Percentiles rank a stretch among this genome's conserved stretches.
These are phyloP conservation scores for Vireo altiloquus DNA, from an alignment of 2,113 vertebrate species.

Conservation along the genomic window DNA sequence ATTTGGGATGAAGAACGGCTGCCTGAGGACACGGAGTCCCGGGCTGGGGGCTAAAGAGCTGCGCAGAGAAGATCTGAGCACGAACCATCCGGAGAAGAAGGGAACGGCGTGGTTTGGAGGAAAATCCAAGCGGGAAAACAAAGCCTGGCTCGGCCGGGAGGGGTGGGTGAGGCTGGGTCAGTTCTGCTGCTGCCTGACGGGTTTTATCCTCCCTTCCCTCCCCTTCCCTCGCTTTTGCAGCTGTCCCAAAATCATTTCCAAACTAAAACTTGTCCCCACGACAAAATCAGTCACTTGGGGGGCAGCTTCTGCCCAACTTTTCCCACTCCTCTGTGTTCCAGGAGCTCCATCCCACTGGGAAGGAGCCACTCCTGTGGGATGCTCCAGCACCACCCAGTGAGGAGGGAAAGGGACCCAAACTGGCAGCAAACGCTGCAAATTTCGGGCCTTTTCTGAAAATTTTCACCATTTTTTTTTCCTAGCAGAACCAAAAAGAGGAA, in stretches of 20 bases:
- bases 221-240: neutral
- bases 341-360: fast-evolving
- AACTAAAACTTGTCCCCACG: neutral
- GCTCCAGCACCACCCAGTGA: fast-evolving
- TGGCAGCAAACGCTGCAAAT: neutral
- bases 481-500: neutral
- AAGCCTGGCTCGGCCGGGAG: neutral
- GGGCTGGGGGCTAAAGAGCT: neutral
- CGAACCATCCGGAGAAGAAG: too few relatives aligned
- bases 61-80: neutral
- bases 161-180: neutral
- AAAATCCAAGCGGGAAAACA: neutral
- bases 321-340: neutral
- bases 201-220: neutral
- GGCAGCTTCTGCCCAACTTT: neutral
- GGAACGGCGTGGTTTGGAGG: neutral
- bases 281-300: neutral
- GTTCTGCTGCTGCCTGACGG: neutral
- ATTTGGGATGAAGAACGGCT: neutral
- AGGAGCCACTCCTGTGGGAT: neutral
- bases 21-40: neutral
- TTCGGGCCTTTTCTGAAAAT: neutral
- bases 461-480: neutral
- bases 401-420: neutral
- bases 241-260: fast-evolving